Conservation (phyloP, 92 coral and sea anemone genomes). For the Actinostola sp. region DNA sequence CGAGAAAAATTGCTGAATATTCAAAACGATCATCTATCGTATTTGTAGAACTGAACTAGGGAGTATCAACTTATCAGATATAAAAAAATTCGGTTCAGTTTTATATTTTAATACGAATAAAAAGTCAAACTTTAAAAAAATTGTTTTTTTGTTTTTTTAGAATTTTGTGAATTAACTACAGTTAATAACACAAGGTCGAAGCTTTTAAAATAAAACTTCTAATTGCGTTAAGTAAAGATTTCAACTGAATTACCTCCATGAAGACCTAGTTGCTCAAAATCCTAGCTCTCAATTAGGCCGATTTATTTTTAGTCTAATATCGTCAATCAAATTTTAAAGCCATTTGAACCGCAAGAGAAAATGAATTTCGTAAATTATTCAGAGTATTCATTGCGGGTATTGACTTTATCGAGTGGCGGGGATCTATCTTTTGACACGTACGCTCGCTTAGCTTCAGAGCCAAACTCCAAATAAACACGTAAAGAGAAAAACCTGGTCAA, state of each 20-base stretch:
- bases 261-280: background rate
- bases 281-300: constrained; percentile 12
- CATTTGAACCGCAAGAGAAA: background rate
- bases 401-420: constrained; percentile 1
- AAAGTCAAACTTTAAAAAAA: background rate
- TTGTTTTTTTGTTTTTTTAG: no score
- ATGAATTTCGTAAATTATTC: constrained; percentile 11
- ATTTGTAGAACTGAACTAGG: no score
- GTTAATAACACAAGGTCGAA: no score
- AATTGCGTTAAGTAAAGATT: no score
- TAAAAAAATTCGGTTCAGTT: no score
- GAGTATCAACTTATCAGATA: no score
- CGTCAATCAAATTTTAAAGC: constrained; percentile 19
- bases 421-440: background rate
- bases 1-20: no score
- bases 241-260: no score
- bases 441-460: background rate
- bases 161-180: background rate
- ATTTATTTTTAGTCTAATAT: constrained; percentile 13
- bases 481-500: background rate
- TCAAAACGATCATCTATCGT: no score
- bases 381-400: background rate
- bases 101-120: background rate
- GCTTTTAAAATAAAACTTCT: no score
- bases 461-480: background rate